phyloP scores from a whole-genome alignment of 2,888 invertebrate species.

The Andrena camellia region DNA sequence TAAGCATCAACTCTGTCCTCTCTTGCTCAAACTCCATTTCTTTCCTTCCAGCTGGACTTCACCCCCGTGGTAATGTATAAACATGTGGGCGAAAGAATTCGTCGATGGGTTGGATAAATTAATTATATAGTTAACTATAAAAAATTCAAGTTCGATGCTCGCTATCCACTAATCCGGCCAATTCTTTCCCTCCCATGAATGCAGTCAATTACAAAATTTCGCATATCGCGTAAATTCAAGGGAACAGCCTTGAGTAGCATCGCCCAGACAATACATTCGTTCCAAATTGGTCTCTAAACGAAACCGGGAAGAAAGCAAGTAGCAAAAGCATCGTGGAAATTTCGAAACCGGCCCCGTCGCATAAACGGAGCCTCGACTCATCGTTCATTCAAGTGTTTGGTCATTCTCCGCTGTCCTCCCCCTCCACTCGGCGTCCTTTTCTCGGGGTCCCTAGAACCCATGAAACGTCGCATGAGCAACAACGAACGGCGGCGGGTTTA shows the following conservation, averaged over 20 bases:
- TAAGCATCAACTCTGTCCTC: constrained; percentile 85
- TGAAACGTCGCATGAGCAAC: constrained; percentile 82
- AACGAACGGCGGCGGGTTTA: constrained; percentile 84
- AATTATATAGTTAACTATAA: not conserved
- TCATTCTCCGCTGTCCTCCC: constrained; percentile 67
- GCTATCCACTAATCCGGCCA: not conserved
- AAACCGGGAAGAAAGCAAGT: not conserved
- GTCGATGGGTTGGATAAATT: not conserved
- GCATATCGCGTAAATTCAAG: not conserved
- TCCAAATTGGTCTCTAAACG: not conserved
- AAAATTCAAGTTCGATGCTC: not conserved
- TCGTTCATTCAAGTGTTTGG: constrained; percentile 79
- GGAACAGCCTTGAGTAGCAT: too few species aligned
- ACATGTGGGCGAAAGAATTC: not conserved
- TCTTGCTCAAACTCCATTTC: not conserved
- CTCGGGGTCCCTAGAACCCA: constrained; percentile 75
- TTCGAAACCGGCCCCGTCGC: constrained; percentile 21
- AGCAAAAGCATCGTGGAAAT: constrained; percentile 10
- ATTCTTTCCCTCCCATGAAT: not conserved
- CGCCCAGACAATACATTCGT: not conserved
- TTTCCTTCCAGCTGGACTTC: not conserved
- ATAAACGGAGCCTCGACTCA: constrained; percentile 65
- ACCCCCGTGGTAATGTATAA: constrained; percentile 3
- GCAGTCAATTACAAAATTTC: too few species aligned
- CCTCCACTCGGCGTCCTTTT: constrained; percentile 65